These are phyloP conservation scores for Acipenser ruthenus DNA, from an alignment of 2,797 vertebrate species.

Conservation along the genomic window DNA sequence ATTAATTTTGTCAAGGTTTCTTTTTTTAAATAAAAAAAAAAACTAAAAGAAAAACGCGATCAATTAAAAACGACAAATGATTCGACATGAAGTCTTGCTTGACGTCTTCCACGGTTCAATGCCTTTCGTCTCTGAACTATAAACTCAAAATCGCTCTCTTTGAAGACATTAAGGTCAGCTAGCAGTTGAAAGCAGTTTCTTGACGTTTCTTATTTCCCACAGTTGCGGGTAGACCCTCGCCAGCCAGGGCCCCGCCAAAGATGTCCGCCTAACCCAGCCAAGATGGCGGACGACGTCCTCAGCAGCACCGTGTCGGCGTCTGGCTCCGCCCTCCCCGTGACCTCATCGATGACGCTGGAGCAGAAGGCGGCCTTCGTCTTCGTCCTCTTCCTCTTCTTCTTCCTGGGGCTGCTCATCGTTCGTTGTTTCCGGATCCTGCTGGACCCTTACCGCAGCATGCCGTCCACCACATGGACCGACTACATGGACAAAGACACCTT, in stretches of 20 bases:
- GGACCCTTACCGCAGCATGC: slow-evolving; percentile 78
- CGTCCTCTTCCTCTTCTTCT: slow-evolving; percentile 73
- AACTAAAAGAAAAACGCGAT: no score
- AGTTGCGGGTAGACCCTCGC: no score
- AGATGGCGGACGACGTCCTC: slow-evolving; percentile 51
- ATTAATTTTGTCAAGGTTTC: no score
- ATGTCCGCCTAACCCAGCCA: slow-evolving; percentile 31
- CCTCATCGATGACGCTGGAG: slow-evolving; percentile 65
- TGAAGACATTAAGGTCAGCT: no score
- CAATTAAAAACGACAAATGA: no score
- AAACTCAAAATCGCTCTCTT: no score
- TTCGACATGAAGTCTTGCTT: no score
- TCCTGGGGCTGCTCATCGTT: slow-evolving; percentile 73
- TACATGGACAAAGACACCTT: slow-evolving; percentile 78
- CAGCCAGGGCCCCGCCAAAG: background rate
- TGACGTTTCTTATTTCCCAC: no score
- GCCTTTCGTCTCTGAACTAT: no score
- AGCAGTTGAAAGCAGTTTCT: no score
- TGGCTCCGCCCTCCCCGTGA: slow-evolving; percentile 40
- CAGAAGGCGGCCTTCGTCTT: slow-evolving; percentile 74
- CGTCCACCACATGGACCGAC: slow-evolving; percentile 77
- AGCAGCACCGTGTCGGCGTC: slow-evolving; percentile 59
- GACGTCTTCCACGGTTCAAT: no score
- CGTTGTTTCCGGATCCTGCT: slow-evolving; percentile 77
- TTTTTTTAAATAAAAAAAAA: no score